A percentile compares a stretch with the other conserved stretches of the same genome.
Evolutionary conservation across 2,113 vertebrate genomes (phyloP).

Genomic region (Struthio camelus): DNA sequence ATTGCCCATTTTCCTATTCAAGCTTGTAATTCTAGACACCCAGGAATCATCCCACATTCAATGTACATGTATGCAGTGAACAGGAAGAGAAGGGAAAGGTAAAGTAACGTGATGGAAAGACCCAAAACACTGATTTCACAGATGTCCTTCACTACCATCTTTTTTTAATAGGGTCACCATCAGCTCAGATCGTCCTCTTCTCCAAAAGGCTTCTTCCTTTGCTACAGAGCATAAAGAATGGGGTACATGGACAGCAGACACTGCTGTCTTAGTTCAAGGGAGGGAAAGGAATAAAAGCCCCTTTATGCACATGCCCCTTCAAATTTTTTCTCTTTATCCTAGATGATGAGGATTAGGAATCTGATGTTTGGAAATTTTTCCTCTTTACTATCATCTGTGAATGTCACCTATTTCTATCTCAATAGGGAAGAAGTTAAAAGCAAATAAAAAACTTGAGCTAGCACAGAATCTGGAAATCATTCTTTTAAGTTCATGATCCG

Average conservation of each 20-base stretch:
- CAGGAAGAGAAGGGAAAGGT: background rate
- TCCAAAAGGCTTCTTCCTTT: background rate
- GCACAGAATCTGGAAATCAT: background rate
- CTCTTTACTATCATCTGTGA: background rate
- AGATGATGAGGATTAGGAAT: background rate
- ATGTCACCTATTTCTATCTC: background rate
- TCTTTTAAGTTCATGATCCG: background rate
- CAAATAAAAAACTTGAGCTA: background rate
- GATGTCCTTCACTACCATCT: background rate
- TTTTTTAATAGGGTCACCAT: accelerated
- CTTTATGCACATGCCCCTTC: background rate
- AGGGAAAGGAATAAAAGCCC: background rate
- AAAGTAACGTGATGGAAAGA: background rate
- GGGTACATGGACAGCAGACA: background rate
- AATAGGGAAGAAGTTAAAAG: background rate
- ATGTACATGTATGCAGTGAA: background rate
- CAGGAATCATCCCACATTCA: background rate
- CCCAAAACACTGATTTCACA: background rate
- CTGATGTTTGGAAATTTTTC: background rate
- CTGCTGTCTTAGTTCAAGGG: background rate
- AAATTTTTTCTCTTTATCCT: background rate
- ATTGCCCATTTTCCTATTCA: background rate
- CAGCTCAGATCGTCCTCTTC: background rate
- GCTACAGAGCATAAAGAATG: background rate
- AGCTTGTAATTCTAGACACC: background rate